Percentiles rank a stretch among this genome's conserved stretches.
Evolutionary conservation across 2,797 vertebrate species (phyloP).

Genomic region (Hylomyscus alleni): DNA sequence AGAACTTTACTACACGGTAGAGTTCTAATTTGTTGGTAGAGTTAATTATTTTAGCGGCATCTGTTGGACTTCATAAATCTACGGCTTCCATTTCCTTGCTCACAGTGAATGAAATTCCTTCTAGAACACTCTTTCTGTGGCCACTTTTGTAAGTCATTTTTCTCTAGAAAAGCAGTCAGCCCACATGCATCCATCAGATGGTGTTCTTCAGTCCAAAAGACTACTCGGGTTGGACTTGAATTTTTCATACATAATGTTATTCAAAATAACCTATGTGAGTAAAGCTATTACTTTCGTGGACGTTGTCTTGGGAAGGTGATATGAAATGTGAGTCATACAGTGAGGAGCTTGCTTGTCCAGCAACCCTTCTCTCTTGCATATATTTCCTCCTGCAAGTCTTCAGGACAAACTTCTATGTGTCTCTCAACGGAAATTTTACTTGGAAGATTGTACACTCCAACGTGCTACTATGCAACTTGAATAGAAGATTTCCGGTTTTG

Average conservation of each 20-base stretch:
- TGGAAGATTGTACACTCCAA: background rate
- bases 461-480: background rate
- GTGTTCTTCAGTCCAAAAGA: background rate
- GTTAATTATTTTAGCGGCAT: background rate
- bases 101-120: background rate
- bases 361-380: background rate
- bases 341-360: background rate
- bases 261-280: background rate
- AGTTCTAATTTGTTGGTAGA: background rate
- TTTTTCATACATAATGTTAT: background rate
- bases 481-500: background rate
- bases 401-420: background rate
- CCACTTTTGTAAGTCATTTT: background rate
- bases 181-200: background rate
- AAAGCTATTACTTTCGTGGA: background rate
- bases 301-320: background rate
- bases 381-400: background rate
- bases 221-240: background rate
- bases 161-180: background rate
- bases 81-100: background rate
- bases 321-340: background rate
- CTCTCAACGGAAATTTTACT: background rate
- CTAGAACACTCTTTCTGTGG: background rate
- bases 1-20: too few relatives aligned
- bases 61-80: background rate